Evolutionary conservation across 2,113 vertebrate species (phyloP).

Genomic region (Cettia cetti): DNA sequence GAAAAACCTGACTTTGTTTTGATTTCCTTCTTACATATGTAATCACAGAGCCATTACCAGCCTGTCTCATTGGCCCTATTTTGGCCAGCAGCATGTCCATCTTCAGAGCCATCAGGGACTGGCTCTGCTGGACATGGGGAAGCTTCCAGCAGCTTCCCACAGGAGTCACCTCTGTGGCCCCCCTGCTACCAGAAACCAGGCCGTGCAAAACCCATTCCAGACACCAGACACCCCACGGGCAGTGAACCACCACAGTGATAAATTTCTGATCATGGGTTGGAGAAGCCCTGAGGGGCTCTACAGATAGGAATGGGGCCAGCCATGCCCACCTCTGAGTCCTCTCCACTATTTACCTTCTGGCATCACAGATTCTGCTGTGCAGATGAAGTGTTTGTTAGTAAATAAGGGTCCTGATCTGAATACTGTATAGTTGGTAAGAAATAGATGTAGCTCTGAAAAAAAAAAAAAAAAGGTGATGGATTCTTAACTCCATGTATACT

Average conservation of each 20-base stretch:
- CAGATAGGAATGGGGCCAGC: no score
- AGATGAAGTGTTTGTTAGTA: background rate
- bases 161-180: no score
- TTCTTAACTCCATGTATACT: background rate
- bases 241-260: background rate
- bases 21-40: no score
- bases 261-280: rapidly evolving
- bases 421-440: background rate
- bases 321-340: rapidly evolving
- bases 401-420: rapidly evolving
- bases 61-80: no score
- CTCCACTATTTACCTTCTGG: rapidly evolving
- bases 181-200: background rate
- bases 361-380: background rate
- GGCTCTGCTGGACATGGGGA: no score
- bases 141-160: no score
- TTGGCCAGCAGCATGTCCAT: no score
- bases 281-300: background rate
- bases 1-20: no score
- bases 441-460: background rate
- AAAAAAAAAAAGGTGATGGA: no score
- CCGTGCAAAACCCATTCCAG: background rate
- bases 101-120: no score
- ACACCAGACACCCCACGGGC: rapidly evolving
- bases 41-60: no score